phyloP scores from a whole-genome alignment of 2,113 vertebrate genomes.

The Callopanchax toddi region DNA sequence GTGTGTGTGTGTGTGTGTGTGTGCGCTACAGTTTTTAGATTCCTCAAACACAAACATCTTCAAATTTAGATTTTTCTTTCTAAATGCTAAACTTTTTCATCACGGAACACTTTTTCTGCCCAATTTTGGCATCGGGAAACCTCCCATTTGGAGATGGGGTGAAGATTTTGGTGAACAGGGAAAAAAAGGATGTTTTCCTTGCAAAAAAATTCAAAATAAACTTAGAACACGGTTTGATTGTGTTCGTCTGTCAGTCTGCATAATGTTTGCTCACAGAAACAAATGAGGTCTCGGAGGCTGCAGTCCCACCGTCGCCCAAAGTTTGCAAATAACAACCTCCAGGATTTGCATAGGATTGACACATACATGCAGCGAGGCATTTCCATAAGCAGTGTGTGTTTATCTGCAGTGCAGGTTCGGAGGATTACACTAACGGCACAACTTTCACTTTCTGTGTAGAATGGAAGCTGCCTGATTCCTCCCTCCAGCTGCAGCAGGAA shows the following conservation, averaged over 20 bases:
- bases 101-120: conserved; percentile 6
- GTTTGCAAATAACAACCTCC: conserved; percentile 17
- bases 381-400: conserved; percentile 15
- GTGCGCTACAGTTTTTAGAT: too few species aligned
- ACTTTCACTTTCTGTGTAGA: background rate
- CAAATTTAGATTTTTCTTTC: too few species aligned
- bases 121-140: conserved; percentile 7
- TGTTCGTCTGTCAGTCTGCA: conserved; percentile 7
- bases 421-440: conserved; percentile 5
- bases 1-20: too few species aligned
- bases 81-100: conserved; percentile 28
- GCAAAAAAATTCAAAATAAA: conserved; percentile 56
- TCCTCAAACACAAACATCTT: too few species aligned
- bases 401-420: background rate
- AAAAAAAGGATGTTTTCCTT: conserved; percentile 32
- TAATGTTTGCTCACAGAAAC: conserved; percentile 13
- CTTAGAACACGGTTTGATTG: conserved; percentile 19
- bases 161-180: conserved; percentile 56
- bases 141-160: conserved; percentile 37
- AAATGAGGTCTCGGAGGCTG: conserved; percentile 7
- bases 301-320: background rate
- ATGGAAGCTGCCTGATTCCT: background rate
- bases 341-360: conserved; percentile 21
- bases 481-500: too few species aligned
- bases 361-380: background rate